Percentiles rank a stretch among this genome's conserved stretches.
phyloP scores from a whole-genome alignment of 2,113 vertebrate genomes.

The Macroglossus sobrinus region DNA sequence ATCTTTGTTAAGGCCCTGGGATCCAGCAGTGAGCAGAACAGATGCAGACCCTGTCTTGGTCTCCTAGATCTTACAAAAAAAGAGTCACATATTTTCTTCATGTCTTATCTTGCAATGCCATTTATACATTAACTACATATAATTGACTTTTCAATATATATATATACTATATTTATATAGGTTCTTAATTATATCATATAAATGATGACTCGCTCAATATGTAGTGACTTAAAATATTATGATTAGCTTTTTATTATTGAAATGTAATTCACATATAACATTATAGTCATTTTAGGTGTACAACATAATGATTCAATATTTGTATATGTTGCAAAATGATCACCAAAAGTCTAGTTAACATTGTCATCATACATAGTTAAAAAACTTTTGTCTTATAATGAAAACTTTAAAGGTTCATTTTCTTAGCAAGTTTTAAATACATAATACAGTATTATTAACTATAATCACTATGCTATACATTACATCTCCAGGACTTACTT shows the following conservation, averaged over 20 bases:
- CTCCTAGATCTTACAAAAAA: not conserved
- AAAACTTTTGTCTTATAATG: not conserved
- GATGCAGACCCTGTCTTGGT: not conserved
- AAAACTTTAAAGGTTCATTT: not conserved
- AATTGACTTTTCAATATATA: not conserved
- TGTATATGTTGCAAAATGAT: not conserved
- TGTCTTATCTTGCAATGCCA: not conserved
- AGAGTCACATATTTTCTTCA: not conserved
- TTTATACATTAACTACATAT: not conserved
- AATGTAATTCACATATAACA: not conserved
- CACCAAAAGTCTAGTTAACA: not conserved
- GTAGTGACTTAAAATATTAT: slow-evolving; percentile 16
- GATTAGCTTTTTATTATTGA: not conserved
- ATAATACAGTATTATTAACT: not conserved
- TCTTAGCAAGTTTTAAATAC: not conserved
- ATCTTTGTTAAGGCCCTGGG: not conserved
- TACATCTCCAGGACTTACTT: not conserved
- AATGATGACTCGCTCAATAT: not conserved
- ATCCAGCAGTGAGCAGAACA: not conserved
- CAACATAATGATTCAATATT: not conserved
- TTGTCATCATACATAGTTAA: not conserved
- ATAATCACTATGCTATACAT: not conserved
- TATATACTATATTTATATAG: not conserved
- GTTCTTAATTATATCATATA: slow-evolving; percentile 23
- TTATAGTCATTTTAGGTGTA: not conserved